Evolutionary conservation across 2,113 vertebrate genomes (phyloP).

Genomic region (Hucho hucho): DNA sequence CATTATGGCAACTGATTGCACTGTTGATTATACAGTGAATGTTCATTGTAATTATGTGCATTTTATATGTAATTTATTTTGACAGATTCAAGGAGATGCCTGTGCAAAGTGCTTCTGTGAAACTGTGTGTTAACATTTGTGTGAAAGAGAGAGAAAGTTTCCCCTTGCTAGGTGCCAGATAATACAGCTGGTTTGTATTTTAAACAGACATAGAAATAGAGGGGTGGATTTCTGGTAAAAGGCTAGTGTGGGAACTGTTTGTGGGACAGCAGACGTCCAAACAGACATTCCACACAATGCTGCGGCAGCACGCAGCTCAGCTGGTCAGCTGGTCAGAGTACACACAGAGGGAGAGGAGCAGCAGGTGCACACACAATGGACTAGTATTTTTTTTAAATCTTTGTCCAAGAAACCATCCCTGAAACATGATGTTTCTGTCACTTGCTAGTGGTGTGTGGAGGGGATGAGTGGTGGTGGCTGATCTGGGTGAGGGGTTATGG

Average conservation of each 20-base stretch:
- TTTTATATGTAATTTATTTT: too few species aligned
- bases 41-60: too few species aligned
- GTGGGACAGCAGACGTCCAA: constrained; percentile 14
- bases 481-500: constrained; percentile 30
- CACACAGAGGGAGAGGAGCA: constrained; percentile 6
- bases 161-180: background rate
- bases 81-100: background rate
- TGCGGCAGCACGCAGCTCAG: constrained; percentile 15
- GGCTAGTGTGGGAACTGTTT: constrained; percentile 4
- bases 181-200: constrained; percentile 19
- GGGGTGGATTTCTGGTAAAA: constrained; percentile 23
- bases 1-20: background rate
- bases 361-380: constrained; percentile 24
- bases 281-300: constrained; percentile 17
- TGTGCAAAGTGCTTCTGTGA: background rate
- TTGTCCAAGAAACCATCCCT: too few species aligned
- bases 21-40: too few species aligned
- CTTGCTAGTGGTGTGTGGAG: constrained; percentile 2
- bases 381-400: too few species aligned
- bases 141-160: constrained; percentile 3
- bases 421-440: background rate
- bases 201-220: background rate
- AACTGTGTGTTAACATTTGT: background rate
- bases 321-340: background rate
- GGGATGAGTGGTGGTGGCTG: background rate